Percentiles rank a stretch among this genome's conserved stretches.
Conservation (phyloP, 2,797 vertebrate genomes). For the Micrastur ruficollis region DNA sequence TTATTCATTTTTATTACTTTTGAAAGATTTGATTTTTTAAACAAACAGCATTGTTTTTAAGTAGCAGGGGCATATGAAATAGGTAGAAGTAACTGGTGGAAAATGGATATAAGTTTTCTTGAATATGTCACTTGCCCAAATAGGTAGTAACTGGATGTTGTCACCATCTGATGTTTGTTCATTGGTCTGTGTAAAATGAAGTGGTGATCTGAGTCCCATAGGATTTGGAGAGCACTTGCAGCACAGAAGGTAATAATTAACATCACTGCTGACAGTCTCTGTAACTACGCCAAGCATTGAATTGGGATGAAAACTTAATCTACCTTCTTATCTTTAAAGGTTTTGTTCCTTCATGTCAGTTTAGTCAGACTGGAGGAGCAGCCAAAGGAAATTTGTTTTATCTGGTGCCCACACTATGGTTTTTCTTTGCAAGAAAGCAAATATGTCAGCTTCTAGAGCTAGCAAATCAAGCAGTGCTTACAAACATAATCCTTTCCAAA, state of each 20-base stretch:
- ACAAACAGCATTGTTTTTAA: neutral
- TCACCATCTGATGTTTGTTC: neutral
- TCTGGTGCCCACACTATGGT: neutral
- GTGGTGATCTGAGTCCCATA: neutral
- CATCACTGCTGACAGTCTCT: neutral
- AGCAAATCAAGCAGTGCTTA: neutral
- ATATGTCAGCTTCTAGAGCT: neutral
- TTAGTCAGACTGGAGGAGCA: neutral
- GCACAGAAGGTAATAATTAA: conserved; percentile 12
- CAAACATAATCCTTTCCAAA: conserved; percentile 21
- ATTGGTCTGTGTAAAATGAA: neutral
- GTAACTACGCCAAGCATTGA: neutral
- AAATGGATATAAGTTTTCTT: neutral
- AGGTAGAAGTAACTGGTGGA: neutral
- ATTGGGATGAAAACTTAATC: neutral
- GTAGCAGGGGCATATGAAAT: neutral
- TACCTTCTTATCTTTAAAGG: neutral
- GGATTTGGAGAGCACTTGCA: neutral
- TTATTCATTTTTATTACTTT: conserved; percentile 13
- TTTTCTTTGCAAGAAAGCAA: conserved; percentile 16
- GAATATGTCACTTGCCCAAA: neutral
- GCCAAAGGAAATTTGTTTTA: neutral
- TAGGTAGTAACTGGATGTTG: neutral
- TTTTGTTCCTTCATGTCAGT: neutral
- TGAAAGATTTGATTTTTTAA: conserved; percentile 17